Evolutionary conservation across 1,140 invertebrate species (phyloP), one percentile per base, ranked within the genome.

Genomic region (Scaptomyza montana): DNA sequence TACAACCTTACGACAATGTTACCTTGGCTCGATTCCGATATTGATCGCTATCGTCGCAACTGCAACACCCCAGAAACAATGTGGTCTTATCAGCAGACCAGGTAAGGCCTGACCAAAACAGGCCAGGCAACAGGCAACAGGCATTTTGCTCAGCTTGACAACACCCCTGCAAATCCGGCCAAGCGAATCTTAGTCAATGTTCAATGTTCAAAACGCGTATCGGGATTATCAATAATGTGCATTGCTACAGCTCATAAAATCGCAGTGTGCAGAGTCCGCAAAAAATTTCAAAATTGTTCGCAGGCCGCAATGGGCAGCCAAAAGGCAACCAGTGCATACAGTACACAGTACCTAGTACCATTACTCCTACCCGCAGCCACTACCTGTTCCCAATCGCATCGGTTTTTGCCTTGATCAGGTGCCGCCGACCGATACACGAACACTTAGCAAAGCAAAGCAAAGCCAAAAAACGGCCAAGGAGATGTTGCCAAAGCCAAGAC

Each of bases 211-310:
- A 74, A 74, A 74, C 59, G 66, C 71, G 50, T 85, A 80, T 85
- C 82, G 66, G 61, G 67, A 86, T 87, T 87, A 86, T 86, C 81
- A 87, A 86, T 86, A 86, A 86, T 82, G 81, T 87, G 82, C 81
- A 86, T 81, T 86, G 82, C 82, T 87, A 72, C 82, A 86, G 81
- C 82, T 86, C 81, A 86, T 86, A 86, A 86, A 86, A 82, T 81
- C 68, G 65, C 63, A 47, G 69, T 54, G 63, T 43, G 16, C 68
- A 49, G 45, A 45, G 61, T 60, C 64, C 60, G 47, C 66, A 60
- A 71, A 57, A 74, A 73, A 85, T 81, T 82, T 84, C 74, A 79
- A 86, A 86, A 86, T 86, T 86, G 77, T 87, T 69, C 71, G 82
- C 74, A 72, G 57, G 55, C 77, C 60, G 61, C 77, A 33, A 5